These are phyloP conservation scores for Pachyramphus minor DNA, from an alignment of 2,113 vertebrate genomes.

Conservation along the genomic window DNA sequence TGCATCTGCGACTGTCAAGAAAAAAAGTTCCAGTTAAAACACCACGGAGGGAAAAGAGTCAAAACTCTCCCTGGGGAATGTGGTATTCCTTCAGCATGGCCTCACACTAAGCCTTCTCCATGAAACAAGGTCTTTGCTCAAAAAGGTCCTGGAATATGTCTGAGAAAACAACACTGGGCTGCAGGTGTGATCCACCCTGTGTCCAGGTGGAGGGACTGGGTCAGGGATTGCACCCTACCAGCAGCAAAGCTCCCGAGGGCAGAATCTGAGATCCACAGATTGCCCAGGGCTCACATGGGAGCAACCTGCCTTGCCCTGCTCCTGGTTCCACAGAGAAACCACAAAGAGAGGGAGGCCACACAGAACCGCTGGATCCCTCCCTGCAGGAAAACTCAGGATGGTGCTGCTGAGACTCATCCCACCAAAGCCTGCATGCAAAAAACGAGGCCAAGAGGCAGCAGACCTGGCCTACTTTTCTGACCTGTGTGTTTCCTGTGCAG, in stretches of 20 bases:
- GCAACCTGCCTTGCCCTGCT: not conserved
- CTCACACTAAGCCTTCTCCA: not conserved
- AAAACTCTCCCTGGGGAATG: not conserved
- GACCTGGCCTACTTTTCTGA: not conserved
- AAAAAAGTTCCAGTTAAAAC: not conserved
- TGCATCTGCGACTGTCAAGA: not conserved
- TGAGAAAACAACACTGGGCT: not conserved
- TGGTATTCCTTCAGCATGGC: not conserved
- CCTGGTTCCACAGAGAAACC: not conserved
- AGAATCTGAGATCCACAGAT: not conserved
- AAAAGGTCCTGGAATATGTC: not conserved
- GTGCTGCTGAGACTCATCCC: not conserved
- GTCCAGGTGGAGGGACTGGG: not conserved
- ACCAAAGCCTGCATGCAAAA: not conserved
- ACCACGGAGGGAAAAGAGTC: not conserved
- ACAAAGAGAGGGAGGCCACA: not conserved
- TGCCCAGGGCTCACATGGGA: not conserved
- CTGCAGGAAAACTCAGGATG: not conserved
- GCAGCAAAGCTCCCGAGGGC: not conserved
- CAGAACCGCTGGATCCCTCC: not conserved
- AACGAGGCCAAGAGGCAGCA: not conserved
- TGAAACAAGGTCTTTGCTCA: not conserved
- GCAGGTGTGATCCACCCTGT: not conserved
- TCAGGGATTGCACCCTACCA: not conserved
- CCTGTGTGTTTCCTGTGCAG: not conserved